These are phyloP conservation scores for Tenthredo distinguenda DNA, from an alignment of 2,888 invertebrate species.

Conservation along the genomic window DNA sequence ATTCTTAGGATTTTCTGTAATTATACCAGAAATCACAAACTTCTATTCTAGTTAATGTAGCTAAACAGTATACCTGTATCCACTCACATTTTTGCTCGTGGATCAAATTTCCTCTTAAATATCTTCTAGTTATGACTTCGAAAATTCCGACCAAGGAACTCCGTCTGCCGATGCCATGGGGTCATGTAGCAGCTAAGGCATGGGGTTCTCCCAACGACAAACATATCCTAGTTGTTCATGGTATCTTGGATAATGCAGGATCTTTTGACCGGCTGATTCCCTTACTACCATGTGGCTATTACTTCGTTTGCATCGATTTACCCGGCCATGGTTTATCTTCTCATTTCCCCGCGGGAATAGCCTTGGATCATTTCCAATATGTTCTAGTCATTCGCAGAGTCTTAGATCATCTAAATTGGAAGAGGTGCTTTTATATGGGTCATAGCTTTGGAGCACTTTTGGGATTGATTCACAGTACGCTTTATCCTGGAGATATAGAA, in stretches of 20 bases:
- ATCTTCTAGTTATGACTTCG: neutral
- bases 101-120: neutral
- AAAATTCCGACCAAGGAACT: constrained; percentile 74
- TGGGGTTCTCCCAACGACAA: constrained; percentile 69
- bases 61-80: neutral
- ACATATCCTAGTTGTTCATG: constrained; percentile 73
- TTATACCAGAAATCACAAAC: neutral
- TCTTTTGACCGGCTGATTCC: constrained; percentile 76
- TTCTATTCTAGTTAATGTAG: neutral
- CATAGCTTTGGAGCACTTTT: constrained; percentile 80
- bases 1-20: neutral
- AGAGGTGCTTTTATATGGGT: constrained; percentile 73
- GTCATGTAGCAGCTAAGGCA: constrained; percentile 79
- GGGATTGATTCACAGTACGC: constrained; percentile 72
- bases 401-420: constrained; percentile 76
- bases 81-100: neutral
- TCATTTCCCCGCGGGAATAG: constrained; percentile 73
- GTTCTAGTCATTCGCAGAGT: constrained; percentile 69
- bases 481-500: constrained; percentile 77
- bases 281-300: constrained; percentile 71
- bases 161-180: constrained; percentile 81
- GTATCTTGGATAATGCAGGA: constrained; percentile 77
- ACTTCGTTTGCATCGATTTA: constrained; percentile 77
- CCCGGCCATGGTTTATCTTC: constrained; percentile 79
- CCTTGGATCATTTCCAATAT: constrained; percentile 73